Base-by-base conservation (phyloP, 2,113 vertebrate genomes). In the Trogon surrucura region DNA sequence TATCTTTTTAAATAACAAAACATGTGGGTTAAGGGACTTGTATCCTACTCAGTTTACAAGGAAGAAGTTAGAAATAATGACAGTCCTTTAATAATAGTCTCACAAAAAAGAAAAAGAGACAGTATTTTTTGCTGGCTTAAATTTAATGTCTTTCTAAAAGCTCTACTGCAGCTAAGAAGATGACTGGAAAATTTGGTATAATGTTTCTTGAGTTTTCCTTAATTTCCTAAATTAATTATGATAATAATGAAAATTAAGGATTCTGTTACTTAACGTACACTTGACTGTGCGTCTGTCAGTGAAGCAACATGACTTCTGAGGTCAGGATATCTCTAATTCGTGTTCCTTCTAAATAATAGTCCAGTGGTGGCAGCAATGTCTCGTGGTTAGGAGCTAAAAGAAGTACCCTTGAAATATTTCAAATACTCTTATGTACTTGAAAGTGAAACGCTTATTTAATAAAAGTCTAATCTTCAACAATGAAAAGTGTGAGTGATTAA, bases 351-450 rank as follows among this genome's bases (percentile, higher is more conserved):
- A 91, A 95, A 92, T 69, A 88, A 69, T 32, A 93, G 85, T 83
- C 96, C 97, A 85, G 91, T 90, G 91, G 95, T 97, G 96, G 97
- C 97, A 98, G 97, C 93, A 97, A 86, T 4, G 18, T 96, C 95
- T 94, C 97, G 91, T 92, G 94, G 20, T 96, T 96, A 79, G 53
- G 85, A 92, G 78, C 53, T 78, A 51, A 81, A 96, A 93, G 54
- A 95, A 73, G 72, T 91, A 91, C 93, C 60, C 97, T 94, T 93
- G 77, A 97, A 97, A 98, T 97, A 95, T 94, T 97, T 97, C 57
- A 83, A 95, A 97, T 97, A 94, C 50, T 96, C 92, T 96, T 62
- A 87, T 81, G 87, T 85, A 94, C 96, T 97, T 89, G 81, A 97
- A 97, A 97, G 85, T 92, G 74, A 97, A 97, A 93, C 82, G 81